phyloP scores from a whole-genome alignment of 2,113 vertebrate genomes.

The Myotis davidii region DNA sequence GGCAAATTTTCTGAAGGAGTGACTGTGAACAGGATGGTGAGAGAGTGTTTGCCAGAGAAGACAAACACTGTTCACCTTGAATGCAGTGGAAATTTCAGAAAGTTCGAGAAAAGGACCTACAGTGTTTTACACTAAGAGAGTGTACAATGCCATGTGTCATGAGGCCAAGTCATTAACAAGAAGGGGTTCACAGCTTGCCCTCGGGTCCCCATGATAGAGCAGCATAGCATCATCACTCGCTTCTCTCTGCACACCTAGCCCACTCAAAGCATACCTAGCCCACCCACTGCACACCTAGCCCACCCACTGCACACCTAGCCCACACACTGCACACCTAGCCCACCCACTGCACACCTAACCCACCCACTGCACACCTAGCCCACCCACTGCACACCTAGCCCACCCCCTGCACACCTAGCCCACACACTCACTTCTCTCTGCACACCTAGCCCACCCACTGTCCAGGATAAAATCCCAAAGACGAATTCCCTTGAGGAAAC shows the following conservation, averaged over 20 bases:
- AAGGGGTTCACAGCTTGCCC: neutral
- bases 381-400: no score
- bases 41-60: neutral
- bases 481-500: neutral
- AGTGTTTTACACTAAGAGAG: neutral
- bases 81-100: neutral
- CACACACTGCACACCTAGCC: no score
- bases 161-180: neutral
- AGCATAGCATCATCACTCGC: neutral
- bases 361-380: no score
- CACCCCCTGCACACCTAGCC: no score
- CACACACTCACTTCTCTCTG: neutral
- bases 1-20: neutral
- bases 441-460: neutral
- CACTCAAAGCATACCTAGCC: neutral
- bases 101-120: neutral
- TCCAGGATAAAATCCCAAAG: neutral
- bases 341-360: no score
- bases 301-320: no score
- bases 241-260: neutral
- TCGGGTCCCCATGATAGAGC: neutral
- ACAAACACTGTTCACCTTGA: neutral
- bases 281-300: no score
- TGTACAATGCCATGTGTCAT: neutral
- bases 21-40: neutral